These are phyloP conservation scores for Drosophila mayaguana DNA, from an alignment of 2,888 invertebrate species.

Conservation along the genomic window DNA sequence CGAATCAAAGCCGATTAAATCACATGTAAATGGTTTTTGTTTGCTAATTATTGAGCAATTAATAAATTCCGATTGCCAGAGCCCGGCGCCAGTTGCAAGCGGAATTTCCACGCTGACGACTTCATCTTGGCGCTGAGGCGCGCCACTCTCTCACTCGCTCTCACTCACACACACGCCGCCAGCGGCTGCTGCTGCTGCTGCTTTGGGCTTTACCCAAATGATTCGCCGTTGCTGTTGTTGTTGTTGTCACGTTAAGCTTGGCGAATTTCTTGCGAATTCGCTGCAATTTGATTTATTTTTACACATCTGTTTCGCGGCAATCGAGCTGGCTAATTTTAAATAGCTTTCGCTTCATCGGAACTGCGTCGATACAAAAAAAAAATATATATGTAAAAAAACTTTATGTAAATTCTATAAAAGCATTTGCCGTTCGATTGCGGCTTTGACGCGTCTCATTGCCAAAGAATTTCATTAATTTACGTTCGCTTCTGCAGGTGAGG, in stretches of 20 bases:
- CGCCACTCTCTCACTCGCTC: neutral
- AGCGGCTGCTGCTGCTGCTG: slow-evolving; percentile 17
- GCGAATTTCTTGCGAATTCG: slow-evolving; percentile 49
- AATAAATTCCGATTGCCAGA: neutral
- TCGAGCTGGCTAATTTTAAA: slow-evolving; percentile 43
- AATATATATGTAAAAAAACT: neutral
- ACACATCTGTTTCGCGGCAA: slow-evolving; percentile 47
- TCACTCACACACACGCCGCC: neutral
- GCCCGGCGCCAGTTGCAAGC: neutral
- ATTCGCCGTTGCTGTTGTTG: slow-evolving; percentile 12
- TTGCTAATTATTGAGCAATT: slow-evolving; percentile 9
- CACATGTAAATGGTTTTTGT: neutral
- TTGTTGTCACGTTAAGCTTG: slow-evolving; percentile 13
- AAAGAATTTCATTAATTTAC: slow-evolving; percentile 16
- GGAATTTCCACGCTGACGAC: slow-evolving; percentile 5
- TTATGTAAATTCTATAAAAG: neutral
- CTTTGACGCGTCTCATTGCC: slow-evolving; percentile 19
- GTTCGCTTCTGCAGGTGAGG: neutral
- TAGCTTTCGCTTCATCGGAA: slow-evolving; percentile 32
- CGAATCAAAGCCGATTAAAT: slow-evolving; percentile 1
- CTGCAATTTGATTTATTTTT: slow-evolving; percentile 47
- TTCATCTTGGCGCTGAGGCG: neutral
- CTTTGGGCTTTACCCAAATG: slow-evolving; percentile 47
- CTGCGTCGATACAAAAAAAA: neutral
- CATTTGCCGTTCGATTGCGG: slow-evolving; percentile 15